Conservation (phyloP, 2,113 vertebrate genomes). For the Agelaius tricolor region DNA sequence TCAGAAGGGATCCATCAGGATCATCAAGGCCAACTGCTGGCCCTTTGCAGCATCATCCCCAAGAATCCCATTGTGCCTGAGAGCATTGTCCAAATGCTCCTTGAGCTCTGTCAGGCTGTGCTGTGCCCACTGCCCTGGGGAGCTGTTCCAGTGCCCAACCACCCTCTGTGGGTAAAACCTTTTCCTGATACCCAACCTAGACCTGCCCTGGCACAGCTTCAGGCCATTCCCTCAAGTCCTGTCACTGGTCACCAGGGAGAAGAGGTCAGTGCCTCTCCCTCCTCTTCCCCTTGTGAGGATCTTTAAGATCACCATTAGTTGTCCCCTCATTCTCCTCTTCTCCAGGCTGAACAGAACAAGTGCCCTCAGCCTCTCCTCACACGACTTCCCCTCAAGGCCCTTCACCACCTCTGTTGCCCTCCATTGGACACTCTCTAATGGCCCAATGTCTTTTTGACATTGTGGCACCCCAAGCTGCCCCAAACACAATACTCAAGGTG, state of each 20-base stretch:
- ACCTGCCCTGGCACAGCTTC: too few relatives aligned
- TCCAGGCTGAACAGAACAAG: not conserved
- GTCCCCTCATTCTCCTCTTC: not conserved
- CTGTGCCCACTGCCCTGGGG: not conserved
- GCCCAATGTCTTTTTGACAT: rapidly evolving
- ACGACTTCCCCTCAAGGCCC: rapidly evolving
- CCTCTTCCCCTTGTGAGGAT: not conserved
- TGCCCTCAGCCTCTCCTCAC: not conserved
- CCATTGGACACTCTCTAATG: not conserved
- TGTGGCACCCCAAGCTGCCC: not conserved
- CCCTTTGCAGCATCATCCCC: not conserved
- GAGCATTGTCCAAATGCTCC: rapidly evolving
- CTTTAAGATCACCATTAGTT: not conserved
- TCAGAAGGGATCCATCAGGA: not conserved
- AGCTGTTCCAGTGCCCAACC: not conserved
- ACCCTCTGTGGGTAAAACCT: not conserved
- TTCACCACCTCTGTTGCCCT: not conserved
- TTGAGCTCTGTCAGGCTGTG: not conserved
- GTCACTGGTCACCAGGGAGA: rapidly evolving
- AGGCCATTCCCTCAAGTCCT: rapidly evolving
- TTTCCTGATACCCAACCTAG: too few relatives aligned
- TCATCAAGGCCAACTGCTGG: not conserved
- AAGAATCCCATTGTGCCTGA: too few relatives aligned
- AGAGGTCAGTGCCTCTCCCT: not conserved
- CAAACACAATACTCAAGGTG: not conserved